These are phyloP conservation scores for Tachina lurida DNA, from an alignment of 2,888 invertebrate genomes.

Conservation along the genomic window DNA sequence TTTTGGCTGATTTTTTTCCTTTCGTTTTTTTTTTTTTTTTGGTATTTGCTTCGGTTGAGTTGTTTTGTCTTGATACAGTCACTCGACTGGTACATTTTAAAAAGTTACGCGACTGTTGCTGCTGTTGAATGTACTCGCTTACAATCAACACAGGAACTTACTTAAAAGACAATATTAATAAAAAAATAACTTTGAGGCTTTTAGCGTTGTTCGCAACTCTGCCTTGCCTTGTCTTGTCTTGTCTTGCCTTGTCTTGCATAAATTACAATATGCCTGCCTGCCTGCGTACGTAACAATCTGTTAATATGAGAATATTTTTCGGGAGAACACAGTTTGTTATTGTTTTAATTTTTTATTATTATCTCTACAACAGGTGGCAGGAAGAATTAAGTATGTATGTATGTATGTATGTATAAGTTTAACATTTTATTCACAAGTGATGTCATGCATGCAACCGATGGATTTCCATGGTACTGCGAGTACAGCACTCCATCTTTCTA, in stretches of 20 bases:
- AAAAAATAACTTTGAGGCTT: constrained; percentile 63
- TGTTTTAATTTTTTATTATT: constrained; percentile 14
- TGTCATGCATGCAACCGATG: too few relatives aligned
- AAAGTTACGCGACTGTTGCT: constrained; percentile 1
- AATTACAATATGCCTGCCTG: constrained; percentile 10
- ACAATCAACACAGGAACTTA: constrained; percentile 41
- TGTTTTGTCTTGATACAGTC: constrained; percentile 9
- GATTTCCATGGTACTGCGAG: too few relatives aligned
- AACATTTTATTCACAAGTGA: too few relatives aligned
- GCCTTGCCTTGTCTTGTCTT: neutral
- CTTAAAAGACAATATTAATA: constrained; percentile 59
- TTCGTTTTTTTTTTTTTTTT: neutral
- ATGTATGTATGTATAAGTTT: neutral
- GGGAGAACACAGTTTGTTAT: neutral
- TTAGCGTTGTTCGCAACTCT: constrained; percentile 35
- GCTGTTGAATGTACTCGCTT: neutral
- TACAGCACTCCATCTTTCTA: too few relatives aligned
- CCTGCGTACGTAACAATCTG: constrained; percentile 30
- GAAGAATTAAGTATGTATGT: neutral
- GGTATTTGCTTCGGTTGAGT: neutral
- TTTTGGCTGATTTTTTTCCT: neutral
- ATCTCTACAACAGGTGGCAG: neutral
- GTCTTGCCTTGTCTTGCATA: constrained; percentile 1
- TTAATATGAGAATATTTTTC: constrained; percentile 17
- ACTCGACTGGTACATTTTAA: constrained; percentile 10